Evolutionary conservation across 2,888 invertebrate genomes (phyloP).

Genomic region (Psylliodes chrysocephalus): DNA sequence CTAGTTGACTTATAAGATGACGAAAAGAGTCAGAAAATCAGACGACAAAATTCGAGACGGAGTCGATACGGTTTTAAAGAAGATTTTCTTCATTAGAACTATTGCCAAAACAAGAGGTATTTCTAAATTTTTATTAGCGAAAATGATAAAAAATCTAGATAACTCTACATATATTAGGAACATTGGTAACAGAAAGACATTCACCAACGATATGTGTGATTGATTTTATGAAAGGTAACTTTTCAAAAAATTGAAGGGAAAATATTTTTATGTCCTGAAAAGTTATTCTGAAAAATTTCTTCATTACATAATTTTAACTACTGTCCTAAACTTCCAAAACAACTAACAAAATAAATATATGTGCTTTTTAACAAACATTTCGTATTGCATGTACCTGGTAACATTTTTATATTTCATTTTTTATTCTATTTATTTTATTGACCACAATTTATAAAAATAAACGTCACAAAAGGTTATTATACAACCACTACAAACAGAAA

Average conservation of each 20-base stretch:
- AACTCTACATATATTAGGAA: conserved; percentile 3
- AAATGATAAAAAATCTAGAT: conserved; percentile 26
- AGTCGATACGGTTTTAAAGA: conserved; percentile 35
- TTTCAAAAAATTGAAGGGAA: no score
- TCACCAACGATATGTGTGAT: conserved; percentile 8
- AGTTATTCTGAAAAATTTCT: no score
- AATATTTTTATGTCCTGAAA: no score
- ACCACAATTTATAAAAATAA: neutral
- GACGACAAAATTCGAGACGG: conserved; percentile 33
- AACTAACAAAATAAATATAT: no score
- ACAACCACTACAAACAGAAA: neutral
- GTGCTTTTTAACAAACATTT: no score
- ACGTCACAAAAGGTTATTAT: neutral
- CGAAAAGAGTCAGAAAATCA: conserved; percentile 28
- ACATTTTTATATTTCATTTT: no score
- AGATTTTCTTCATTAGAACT: conserved; percentile 35
- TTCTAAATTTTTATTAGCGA: conserved; percentile 35
- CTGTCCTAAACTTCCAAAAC: no score
- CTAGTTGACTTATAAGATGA: conserved; percentile 31
- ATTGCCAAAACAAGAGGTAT: conserved; percentile 34
- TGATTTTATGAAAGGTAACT: no score
- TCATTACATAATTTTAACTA: no score
- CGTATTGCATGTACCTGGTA: no score
- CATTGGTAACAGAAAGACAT: conserved; percentile 19
- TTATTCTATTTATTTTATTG: conserved; percentile 13